phyloP scores from a whole-genome alignment of 2,888 invertebrate genomes.

The Lepidochitona cinerea region DNA sequence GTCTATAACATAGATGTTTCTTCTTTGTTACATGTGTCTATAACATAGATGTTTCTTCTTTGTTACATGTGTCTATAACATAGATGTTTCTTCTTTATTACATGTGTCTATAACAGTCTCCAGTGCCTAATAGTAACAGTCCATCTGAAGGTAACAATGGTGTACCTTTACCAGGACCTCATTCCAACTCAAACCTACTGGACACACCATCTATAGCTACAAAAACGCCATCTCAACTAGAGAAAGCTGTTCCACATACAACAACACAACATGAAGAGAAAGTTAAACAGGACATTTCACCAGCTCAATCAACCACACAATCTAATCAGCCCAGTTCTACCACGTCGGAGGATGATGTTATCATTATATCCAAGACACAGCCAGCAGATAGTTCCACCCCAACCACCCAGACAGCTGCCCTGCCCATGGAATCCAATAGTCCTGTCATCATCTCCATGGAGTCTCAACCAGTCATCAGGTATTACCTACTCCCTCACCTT shows the following conservation, averaged over 20 bases:
- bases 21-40: too few relatives aligned
- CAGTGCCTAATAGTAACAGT: background rate
- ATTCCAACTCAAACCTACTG: background rate
- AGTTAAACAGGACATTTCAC: background rate
- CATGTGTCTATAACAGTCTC: background rate
- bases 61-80: too few relatives aligned
- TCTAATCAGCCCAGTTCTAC: constrained; percentile 41
- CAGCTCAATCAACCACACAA: background rate
- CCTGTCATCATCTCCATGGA: background rate
- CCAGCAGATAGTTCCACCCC: constrained; percentile 25
- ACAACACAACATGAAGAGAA: background rate
- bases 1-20: too few relatives aligned
- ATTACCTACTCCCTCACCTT: background rate
- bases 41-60: too few relatives aligned
- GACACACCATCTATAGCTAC: background rate
- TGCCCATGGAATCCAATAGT: background rate
- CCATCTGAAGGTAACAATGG: background rate
- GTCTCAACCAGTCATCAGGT: background rate
- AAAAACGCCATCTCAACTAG: background rate
- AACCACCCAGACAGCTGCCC: background rate
- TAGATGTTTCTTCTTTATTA: too few relatives aligned
- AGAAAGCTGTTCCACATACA: background rate
- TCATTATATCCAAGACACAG: constrained; percentile 27
- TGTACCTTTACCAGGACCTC: constrained; percentile 1
- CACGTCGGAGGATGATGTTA: constrained; percentile 45